Conservation (phyloP, 2,888 invertebrate genomes). For the Acleris cristana region DNA sequence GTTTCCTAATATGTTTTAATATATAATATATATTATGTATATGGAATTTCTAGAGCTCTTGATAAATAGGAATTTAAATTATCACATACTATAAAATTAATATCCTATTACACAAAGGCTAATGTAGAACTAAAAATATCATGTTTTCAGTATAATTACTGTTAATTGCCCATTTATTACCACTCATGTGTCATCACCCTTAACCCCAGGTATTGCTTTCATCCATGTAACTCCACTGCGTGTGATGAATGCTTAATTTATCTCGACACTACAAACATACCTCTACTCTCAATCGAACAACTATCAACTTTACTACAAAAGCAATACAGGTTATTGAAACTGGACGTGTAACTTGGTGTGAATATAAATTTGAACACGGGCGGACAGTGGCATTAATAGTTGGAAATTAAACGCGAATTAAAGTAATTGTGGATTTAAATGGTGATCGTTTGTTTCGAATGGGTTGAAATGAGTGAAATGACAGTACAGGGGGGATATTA, state of each 20-base stretch:
- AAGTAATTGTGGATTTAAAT: constrained; percentile 22
- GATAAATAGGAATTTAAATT: no score
- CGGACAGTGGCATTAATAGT: constrained; percentile 25
- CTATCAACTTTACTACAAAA: neutral
- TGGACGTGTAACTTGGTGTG: constrained; percentile 8
- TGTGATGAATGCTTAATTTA: constrained; percentile 37
- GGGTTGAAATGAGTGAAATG: neutral
- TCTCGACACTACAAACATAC: neutral
- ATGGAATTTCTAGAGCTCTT: no score
- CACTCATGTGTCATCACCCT: constrained; percentile 8
- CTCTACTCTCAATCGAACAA: neutral
- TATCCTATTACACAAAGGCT: no score
- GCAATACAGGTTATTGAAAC: neutral
- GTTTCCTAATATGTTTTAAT: no score
- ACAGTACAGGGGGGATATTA: no score
- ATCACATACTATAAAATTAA: no score
- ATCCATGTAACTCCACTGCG: constrained; percentile 21
- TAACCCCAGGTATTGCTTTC: constrained; percentile 29
- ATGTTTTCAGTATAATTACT: no score
- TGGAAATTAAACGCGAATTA: constrained; percentile 27
- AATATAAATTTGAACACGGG: constrained; percentile 21
- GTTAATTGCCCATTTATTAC: neutral
- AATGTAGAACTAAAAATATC: no score
- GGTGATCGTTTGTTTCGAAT: neutral
- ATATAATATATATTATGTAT: no score